These are phyloP conservation scores for Heteronetta atricapilla DNA, from an alignment of 2,113 vertebrate genomes.

Conservation along the genomic window DNA sequence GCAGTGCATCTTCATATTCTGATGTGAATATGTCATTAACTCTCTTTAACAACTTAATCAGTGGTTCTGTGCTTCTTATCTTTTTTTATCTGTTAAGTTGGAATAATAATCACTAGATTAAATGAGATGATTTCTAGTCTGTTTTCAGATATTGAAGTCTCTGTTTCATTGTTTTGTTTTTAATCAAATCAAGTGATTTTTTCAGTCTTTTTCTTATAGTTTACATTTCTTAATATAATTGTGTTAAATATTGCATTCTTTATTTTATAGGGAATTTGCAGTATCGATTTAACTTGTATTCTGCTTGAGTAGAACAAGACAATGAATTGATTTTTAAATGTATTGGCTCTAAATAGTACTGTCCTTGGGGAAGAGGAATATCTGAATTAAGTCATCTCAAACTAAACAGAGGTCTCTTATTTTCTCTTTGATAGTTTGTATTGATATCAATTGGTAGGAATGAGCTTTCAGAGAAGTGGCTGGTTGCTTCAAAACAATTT, in stretches of 20 bases:
- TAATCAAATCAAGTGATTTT: background rate
- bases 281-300: background rate
- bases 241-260: background rate
- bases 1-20: background rate
- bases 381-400: background rate
- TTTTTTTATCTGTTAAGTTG: background rate
- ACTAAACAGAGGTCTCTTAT: background rate
- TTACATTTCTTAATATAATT: background rate
- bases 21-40: background rate
- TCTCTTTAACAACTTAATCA: slow-evolving; percentile 11
- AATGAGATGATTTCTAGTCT: background rate
- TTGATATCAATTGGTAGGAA: background rate
- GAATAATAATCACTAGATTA: background rate
- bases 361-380: background rate
- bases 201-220: background rate
- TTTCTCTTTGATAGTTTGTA: background rate
- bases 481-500: background rate
- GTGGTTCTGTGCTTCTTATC: background rate
- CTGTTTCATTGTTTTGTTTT: background rate
- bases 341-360: background rate
- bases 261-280: background rate
- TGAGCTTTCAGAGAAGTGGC: background rate
- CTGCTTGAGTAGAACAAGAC: background rate
- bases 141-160: background rate
- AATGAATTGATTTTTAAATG: background rate